Conservation (phyloP, 2,888 invertebrate species). For the Ischnura elegans region DNA sequence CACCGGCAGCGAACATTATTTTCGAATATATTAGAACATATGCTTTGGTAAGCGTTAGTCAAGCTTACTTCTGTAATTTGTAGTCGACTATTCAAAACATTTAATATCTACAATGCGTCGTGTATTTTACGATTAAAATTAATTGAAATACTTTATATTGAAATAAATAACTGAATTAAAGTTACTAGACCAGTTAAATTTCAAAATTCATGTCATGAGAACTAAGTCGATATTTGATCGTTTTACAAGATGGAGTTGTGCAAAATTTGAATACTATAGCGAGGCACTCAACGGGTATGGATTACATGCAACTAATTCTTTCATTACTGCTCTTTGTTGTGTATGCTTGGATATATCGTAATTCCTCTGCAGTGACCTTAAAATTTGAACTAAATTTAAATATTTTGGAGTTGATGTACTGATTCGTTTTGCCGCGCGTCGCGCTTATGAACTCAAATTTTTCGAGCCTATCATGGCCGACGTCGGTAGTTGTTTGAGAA, state of each 20-base stretch:
- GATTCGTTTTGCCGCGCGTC: conserved; percentile 72
- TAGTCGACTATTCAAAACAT: background rate
- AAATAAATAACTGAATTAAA: background rate
- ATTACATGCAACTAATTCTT: background rate
- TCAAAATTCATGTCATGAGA: background rate
- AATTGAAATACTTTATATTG: background rate
- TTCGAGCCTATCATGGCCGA: conserved; percentile 72
- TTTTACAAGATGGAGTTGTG: conserved; percentile 56
- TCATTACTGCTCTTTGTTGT: background rate
- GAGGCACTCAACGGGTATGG: conserved; percentile 36
- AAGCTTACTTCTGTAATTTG: background rate
- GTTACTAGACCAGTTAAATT: background rate
- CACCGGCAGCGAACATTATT: background rate
- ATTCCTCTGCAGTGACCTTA: background rate
- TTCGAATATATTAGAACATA: conserved; percentile 40
- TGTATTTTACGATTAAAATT: background rate
- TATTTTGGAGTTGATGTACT: background rate
- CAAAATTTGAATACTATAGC: conserved; percentile 60
- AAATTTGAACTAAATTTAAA: background rate
- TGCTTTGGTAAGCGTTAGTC: conserved; percentile 18
- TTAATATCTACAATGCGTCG: background rate
- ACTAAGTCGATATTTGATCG: conserved; percentile 41
- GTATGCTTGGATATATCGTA: background rate
- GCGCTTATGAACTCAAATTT: conserved; percentile 70
- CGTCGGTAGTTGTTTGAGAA: conserved; percentile 71